Conservation (phyloP, 37 sponge, comb jelly and placozoan genomes). For the Cliona cf. orientalis region DNA sequence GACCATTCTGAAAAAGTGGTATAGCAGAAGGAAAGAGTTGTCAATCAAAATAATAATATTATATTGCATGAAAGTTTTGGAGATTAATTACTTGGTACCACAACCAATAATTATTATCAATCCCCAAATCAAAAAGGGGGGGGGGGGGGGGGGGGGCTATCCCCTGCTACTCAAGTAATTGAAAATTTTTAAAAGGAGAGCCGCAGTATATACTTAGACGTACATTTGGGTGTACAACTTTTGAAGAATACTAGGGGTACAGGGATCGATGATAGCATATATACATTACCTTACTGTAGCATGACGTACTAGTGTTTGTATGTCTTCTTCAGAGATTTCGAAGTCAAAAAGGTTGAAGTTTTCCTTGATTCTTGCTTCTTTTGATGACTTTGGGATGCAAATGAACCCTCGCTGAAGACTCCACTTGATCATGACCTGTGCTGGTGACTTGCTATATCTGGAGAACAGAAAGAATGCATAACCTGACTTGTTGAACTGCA, state of each 20-base stretch:
- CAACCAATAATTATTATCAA: background rate
- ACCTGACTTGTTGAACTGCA: background rate
- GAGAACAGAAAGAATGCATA: background rate
- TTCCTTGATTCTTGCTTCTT: slow-evolving; percentile 75
- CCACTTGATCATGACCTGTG: slow-evolving; percentile 88
- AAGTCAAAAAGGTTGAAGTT: slow-evolving; percentile 89
- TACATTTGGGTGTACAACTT: too few relatives aligned
- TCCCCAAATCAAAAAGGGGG: too few relatives aligned
- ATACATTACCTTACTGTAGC: background rate
- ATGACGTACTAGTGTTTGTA: slow-evolving; percentile 62
- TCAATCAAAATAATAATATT: background rate
- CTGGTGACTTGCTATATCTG: slow-evolving; percentile 74
- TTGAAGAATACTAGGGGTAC: too few relatives aligned
- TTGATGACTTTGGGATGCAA: slow-evolving; percentile 78
- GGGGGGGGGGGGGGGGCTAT: too few relatives aligned
- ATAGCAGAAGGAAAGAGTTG: background rate
- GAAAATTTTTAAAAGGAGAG: too few relatives aligned
- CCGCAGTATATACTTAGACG: too few relatives aligned
- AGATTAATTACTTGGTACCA: background rate
- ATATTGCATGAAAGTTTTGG: background rate
- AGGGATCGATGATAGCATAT: too few relatives aligned
- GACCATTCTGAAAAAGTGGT: slow-evolving; percentile 14
- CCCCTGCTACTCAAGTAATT: too few relatives aligned
- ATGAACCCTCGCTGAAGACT: slow-evolving; percentile 80
- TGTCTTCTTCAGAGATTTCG: slow-evolving; percentile 74